A percentile compares a stretch with the other conserved stretches of the same genome.
phyloP scores from a whole-genome alignment of 1,140 invertebrate genomes.

The Heliconius nattereri region DNA sequence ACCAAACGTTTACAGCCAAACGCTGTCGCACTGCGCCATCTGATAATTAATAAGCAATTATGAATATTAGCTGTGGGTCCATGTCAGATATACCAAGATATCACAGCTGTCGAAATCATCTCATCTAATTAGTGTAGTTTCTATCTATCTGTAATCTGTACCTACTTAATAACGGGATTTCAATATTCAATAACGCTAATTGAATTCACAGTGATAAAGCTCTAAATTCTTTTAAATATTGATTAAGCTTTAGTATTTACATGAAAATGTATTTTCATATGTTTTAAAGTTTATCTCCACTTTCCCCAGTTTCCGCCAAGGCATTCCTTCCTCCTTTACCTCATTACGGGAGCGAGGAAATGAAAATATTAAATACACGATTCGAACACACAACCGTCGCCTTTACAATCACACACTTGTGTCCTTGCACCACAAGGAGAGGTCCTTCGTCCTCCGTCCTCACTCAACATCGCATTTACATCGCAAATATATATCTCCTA shows the following conservation, averaged over 20 bases:
- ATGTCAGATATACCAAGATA: background rate
- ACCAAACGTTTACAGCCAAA: too few species aligned
- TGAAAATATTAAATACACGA: too few species aligned
- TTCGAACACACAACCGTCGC: too few species aligned
- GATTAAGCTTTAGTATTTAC: background rate
- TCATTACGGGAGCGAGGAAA: too few species aligned
- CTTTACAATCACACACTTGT: too few species aligned
- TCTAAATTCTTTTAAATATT: background rate
- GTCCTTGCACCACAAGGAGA: too few species aligned
- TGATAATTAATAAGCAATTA: background rate
- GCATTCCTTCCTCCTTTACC: too few species aligned
- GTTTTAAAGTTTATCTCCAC: too few species aligned
- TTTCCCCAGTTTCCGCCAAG: too few species aligned
- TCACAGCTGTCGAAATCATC: background rate
- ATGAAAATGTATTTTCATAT: too few species aligned
- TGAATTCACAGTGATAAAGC: background rate
- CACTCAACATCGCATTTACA: background rate
- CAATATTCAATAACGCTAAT: conserved; percentile 5
- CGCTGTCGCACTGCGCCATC: too few species aligned
- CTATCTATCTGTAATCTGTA: background rate
- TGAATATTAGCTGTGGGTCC: background rate
- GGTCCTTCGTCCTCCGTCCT: too few species aligned
- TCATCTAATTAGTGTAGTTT: background rate
- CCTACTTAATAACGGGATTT: background rate
- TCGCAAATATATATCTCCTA: background rate